Percentiles rank a stretch among this genome's conserved stretches.
phyloP scores from a whole-genome alignment of 2,797 vertebrate species.

The Pipistrellus pygmaeus region DNA sequence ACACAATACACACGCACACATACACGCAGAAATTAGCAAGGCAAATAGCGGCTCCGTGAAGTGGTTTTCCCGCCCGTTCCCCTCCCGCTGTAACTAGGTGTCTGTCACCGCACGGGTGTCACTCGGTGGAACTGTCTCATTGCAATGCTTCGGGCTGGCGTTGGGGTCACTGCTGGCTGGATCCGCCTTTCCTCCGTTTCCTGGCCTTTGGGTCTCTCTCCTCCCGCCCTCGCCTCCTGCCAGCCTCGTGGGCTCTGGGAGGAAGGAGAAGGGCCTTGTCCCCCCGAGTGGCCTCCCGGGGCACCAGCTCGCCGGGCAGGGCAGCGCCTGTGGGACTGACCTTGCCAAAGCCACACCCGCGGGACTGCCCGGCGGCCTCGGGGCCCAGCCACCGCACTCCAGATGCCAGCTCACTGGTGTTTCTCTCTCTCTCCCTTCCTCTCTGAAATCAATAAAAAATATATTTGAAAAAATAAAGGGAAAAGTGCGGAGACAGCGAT shows the following conservation, averaged over 20 bases:
- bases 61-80: slow-evolving; percentile 73
- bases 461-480: no score
- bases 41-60: slow-evolving; percentile 76
- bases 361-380: neutral
- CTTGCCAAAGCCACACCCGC: neutral
- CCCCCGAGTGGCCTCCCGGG: accelerated
- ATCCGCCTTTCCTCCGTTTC: accelerated
- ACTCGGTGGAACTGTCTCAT: neutral
- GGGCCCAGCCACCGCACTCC: neutral
- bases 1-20: neutral
- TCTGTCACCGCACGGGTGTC: slow-evolving; percentile 61
- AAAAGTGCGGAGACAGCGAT: accelerated
- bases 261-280: neutral
- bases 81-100: slow-evolving; percentile 80
- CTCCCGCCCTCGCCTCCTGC: neutral
- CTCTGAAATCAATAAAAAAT: no score
- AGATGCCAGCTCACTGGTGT: neutral
- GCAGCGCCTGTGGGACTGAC: accelerated
- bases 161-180: neutral
- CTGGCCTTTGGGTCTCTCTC: neutral
- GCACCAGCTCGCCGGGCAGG: neutral
- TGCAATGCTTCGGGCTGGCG: slow-evolving; percentile 48
- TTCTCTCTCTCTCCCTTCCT: no score
- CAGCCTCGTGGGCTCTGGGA: neutral
- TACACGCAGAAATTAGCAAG: slow-evolving; percentile 70